Conservation (phyloP, 1,140 invertebrate species). For the Drosophila parabipectinata region DNA sequence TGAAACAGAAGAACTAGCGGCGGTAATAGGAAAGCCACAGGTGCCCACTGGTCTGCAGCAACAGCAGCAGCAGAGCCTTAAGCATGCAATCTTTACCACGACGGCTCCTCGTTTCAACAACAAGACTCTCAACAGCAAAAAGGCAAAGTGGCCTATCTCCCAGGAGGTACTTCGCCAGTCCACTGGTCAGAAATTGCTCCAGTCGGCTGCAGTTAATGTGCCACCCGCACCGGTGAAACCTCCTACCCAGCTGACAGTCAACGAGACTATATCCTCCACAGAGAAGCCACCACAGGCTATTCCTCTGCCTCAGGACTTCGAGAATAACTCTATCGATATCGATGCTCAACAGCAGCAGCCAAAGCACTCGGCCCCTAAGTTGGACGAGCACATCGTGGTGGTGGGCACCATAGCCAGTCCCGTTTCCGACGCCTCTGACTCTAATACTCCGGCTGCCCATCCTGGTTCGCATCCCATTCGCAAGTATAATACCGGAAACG, state of each 20-base stretch:
- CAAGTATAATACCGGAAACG: constrained; percentile 65
- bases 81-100: constrained; percentile 57
- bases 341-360: constrained; percentile 59
- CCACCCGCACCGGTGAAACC: constrained; percentile 11
- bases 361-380: constrained; percentile 38
- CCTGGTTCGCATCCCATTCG: constrained; percentile 54
- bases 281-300: constrained; percentile 68
- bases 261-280: constrained; percentile 43
- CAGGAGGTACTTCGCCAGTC: constrained; percentile 62
- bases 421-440: constrained; percentile 43
- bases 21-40: constrained; percentile 75
- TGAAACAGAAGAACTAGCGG: constrained; percentile 64
- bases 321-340: constrained; percentile 81
- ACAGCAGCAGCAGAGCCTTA: constrained; percentile 34
- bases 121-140: constrained; percentile 73
- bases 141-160: constrained; percentile 73
- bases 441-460: constrained; percentile 3
- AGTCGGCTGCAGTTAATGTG: constrained; percentile 17
- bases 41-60: constrained; percentile 34
- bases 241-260: not conserved
- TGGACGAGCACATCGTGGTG: constrained; percentile 68
- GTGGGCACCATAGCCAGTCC: constrained; percentile 72
- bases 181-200: constrained; percentile 55
- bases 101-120: constrained; percentile 62
- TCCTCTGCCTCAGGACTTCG: constrained; percentile 71